phyloP scores from a whole-genome alignment of 2,888 invertebrate species.

The Epistrophe grossulariae region DNA sequence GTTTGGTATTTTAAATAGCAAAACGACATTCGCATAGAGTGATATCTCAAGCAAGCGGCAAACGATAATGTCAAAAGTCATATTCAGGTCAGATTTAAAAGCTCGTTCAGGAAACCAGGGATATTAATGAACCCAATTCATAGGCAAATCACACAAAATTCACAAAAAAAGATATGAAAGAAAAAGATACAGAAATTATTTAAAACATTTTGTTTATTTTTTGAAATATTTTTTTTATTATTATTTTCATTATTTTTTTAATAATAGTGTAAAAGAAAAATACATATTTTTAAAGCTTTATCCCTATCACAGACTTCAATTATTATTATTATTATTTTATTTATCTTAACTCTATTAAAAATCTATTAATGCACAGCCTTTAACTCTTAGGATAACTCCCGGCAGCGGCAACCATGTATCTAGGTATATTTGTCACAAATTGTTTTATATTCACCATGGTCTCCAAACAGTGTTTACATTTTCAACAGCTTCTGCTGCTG shows the following conservation, averaged over 20 bases:
- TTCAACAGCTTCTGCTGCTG: slow-evolving; percentile 9
- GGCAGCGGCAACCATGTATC: not conserved
- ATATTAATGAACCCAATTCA: no score
- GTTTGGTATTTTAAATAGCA: no score
- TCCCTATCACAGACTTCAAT: slow-evolving; percentile 80
- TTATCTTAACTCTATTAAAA: slow-evolving; percentile 55
- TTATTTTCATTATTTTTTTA: slow-evolving; percentile 17
- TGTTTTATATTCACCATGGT: slow-evolving; percentile 79
- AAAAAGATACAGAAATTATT: not conserved
- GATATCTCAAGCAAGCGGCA: no score
- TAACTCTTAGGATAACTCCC: slow-evolving; percentile 42
- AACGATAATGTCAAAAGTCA: no score
- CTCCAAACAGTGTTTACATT: slow-evolving; percentile 79
- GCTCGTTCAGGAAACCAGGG: no score
- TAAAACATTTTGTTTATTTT: not conserved
- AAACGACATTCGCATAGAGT: no score
- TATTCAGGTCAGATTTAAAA: no score
- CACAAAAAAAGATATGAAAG: not conserved
- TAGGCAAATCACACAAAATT: no score
- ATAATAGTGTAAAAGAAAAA: slow-evolving; percentile 27
- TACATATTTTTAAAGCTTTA: slow-evolving; percentile 78
- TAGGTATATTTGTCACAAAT: no score
- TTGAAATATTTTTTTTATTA: not conserved
- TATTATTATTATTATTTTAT: slow-evolving; percentile 35
- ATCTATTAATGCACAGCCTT: slow-evolving; percentile 68